Base-by-base conservation (phyloP, 2,888 invertebrate genomes). In the Zele albiditarsus region DNA sequence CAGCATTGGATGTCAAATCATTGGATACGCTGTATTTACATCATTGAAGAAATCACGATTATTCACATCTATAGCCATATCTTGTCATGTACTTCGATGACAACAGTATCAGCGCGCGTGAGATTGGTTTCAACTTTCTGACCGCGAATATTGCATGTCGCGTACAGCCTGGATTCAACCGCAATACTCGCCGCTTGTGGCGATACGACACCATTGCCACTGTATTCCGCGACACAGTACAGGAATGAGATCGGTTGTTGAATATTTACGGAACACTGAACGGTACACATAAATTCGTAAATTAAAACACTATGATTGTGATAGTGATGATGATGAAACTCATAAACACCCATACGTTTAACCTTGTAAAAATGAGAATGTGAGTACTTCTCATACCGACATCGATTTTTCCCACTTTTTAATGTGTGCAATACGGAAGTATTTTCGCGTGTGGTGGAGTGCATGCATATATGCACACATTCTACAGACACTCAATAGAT, bases 61-160 rank as follows among this genome's bases (percentile, higher is more conserved):
- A 71, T 60, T 14, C 27, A 42, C 25, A 16, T 60, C 42, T 4
- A 33, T 33, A n/a, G 20, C 8, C 23, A 57, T 71, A 70, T 27
- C 42, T 10, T n/a, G 31, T 16, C 53, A 49, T 20, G 53, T 70
- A 70, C 58, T 60, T 60, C 28, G 28, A 42, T 62, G 42, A 33
- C 25, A 33, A 57, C 33, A 16, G 31, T 65, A 33, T 53, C 1
- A 42, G 33, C 42, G 66, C 49, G 75, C 62, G 67, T 68, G 68
- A 67, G 33, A 76, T 80, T 79, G 75, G 80, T 79, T 82, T 81
- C 77, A 78, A 72, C 78, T 79, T 80, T 79, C 78, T 78, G 75
- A 76, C 77, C 78, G 68, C 76, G 77, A 80, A 82, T 80, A 79
- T 80, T 81, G 79, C 76, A 70, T 79, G 76, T 78, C 77, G 80